phyloP scores from a whole-genome alignment of 2,797 vertebrate genomes.

The Podarcis lilfordi region DNA sequence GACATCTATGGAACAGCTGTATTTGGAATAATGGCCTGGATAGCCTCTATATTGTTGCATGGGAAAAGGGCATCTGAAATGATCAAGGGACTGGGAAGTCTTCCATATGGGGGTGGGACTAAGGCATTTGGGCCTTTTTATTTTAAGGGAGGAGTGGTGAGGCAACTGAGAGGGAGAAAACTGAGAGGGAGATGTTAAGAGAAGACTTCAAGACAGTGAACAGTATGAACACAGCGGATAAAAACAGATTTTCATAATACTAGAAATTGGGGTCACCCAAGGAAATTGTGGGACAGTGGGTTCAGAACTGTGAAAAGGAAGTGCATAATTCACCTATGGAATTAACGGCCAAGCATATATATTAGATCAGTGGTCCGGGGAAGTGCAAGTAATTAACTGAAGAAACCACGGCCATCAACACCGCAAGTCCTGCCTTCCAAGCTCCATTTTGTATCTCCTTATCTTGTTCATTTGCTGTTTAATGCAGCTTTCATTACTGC shows the following conservation, averaged over 20 bases:
- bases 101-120: not conserved
- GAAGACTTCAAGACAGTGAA: too few species aligned
- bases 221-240: not conserved
- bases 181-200: not conserved
- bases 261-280: not conserved
- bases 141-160: not conserved
- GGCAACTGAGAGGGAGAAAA: not conserved
- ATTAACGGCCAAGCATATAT: not conserved
- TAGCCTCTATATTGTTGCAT: not conserved
- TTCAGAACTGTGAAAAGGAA: not conserved
- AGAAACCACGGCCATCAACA: not conserved
- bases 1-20: not conserved
- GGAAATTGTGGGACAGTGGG: not conserved
- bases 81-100: not conserved
- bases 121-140: not conserved
- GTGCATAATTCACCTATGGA: not conserved
- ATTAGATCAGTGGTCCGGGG: too few species aligned
- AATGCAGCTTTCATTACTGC: conserved; percentile 22
- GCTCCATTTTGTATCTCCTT: not conserved
- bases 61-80: not conserved
- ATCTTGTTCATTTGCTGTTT: conserved; percentile 31
- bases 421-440: not conserved
- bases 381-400: too few species aligned
- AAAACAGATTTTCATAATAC: not conserved
- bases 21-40: not conserved